These are phyloP conservation scores for Serranus cabrilla DNA, from an alignment of 2,797 vertebrate species.

Conservation along the genomic window DNA sequence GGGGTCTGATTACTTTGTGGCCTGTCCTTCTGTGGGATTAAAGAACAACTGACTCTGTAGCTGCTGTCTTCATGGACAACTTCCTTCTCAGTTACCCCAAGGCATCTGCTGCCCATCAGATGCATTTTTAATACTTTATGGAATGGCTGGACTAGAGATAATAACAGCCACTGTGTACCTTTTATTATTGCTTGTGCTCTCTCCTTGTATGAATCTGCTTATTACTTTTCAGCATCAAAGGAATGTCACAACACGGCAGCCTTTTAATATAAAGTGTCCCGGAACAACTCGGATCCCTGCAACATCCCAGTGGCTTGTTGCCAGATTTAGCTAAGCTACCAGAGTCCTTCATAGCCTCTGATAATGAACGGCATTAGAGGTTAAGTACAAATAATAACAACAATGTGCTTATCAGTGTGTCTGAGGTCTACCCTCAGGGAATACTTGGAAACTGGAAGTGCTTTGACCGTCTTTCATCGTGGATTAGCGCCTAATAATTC, in stretches of 20 bases:
- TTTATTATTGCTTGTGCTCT: constrained; percentile 50
- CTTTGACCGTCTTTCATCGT: constrained; percentile 35
- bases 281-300: constrained; percentile 32
- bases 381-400: constrained; percentile 63
- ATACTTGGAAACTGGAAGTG: constrained; percentile 17
- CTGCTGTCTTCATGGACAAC: constrained; percentile 42
- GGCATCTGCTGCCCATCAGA: constrained; percentile 31
- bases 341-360: constrained; percentile 50
- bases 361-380: constrained; percentile 60
- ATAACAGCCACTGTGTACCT: constrained; percentile 36
- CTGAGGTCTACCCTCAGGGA: constrained; percentile 29
- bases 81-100: constrained; percentile 19
- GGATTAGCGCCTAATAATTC: constrained; percentile 53
- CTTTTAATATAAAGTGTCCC: constrained; percentile 48
- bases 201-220: constrained; percentile 16
- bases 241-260: constrained; percentile 30
- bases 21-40: constrained; percentile 54
- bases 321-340: constrained; percentile 47
- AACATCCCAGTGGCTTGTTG: constrained; percentile 33
- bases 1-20: constrained; percentile 69
- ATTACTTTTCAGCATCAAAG: constrained; percentile 34
- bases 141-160: constrained; percentile 22
- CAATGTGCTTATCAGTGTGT: constrained; percentile 41
- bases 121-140: constrained; percentile 21
- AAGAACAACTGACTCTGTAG: constrained; percentile 50